Base-by-base conservation (phyloP, 2,797 vertebrate genomes). In the Rhinella marina region DNA sequence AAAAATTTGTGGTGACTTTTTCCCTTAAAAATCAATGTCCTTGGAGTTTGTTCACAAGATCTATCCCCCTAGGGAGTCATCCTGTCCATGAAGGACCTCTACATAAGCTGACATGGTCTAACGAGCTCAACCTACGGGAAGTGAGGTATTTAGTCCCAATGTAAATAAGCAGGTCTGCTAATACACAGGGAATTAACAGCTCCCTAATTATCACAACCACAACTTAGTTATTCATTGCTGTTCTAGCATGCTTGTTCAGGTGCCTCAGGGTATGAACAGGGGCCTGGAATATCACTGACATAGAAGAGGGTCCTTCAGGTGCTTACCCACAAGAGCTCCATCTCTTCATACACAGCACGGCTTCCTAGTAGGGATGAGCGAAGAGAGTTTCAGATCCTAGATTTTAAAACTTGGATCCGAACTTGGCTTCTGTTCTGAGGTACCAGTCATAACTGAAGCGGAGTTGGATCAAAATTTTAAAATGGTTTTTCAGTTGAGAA, bases 111-210 rank as follows among this genome's bases (percentile, higher is more conserved):
- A n/a, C 25, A 50, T 25, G 23, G 41, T 50, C 6, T 82, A 70
- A 56, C n/a, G n/a, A 54, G 17, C 64, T 27, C 66, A 41, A 17
- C 1, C 32, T 73, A 41, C 61, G 25, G 41, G 56, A 72, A 50
- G 59, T 50, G 17, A 41, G 32, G 72, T n/a, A 62, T 76, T 76
- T 23, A 73, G 29, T 23, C 19, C 23, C 2, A 72, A 59, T 19
- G 25, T 86, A 80, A 75, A 84, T 73, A 84, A 84, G 59, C 59
- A 86, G 32, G 66, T 21, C 17, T 21, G 52, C 23, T 50, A 80
- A 80, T 80, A 80, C 29, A 80, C 75, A 80, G 29, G 62, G 17
- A 66, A 86, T 79, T 59, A 80, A 80, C 62, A 72, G 29, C 85
- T 56, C 11, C 9, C 27, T 48, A 66, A 80, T 70, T 72, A 57